These are phyloP conservation scores for Heterohyrax brucei DNA, from an alignment of 2,797 vertebrate species.

Conservation along the genomic window DNA sequence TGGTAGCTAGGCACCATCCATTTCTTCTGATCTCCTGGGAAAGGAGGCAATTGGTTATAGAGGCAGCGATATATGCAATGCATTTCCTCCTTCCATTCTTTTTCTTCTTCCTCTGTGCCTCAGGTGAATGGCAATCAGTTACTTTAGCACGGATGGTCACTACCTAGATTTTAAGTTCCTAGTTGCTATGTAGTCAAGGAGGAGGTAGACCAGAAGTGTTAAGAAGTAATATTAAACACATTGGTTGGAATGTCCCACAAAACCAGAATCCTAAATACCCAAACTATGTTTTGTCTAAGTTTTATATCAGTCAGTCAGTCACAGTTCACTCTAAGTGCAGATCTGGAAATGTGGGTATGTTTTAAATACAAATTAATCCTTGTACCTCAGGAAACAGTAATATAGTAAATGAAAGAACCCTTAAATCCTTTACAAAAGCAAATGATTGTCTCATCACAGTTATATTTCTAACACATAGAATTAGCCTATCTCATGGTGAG, in stretches of 20 bases:
- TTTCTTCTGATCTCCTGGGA: too few relatives aligned
- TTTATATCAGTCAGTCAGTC: background rate
- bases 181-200: background rate
- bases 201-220: background rate
- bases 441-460: background rate
- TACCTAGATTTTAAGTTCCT: background rate
- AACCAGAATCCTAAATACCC: background rate
- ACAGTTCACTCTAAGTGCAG: background rate
- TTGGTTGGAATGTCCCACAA: background rate
- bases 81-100: background rate
- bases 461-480: background rate
- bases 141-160: background rate
- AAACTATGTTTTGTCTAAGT: background rate
- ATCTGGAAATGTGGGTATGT: background rate
- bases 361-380: background rate
- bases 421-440: background rate
- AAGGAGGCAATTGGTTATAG: background rate
- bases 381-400: background rate
- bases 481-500: background rate
- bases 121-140: background rate
- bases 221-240: background rate
- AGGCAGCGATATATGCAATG: background rate
- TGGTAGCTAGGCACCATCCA: too few relatives aligned
- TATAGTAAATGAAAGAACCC: background rate
- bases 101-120: background rate